Evolutionary conservation across 35 echinoderm and acorn worm genomes (phyloP).

Genomic region (Strongylocentrotus purpuratus): DNA sequence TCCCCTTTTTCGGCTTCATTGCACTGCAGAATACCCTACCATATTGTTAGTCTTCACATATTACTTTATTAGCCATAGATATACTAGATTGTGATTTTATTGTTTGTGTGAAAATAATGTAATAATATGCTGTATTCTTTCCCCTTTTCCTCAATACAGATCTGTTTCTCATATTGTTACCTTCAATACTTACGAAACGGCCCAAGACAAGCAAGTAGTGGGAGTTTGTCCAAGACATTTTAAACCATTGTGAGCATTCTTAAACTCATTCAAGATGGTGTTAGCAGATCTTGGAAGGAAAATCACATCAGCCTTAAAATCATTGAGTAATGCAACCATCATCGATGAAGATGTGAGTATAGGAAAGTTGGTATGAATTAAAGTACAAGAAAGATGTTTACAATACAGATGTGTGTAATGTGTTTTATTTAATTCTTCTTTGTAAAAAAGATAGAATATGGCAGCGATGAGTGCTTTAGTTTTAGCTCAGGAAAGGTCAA

Average conservation of each 20-base stretch:
- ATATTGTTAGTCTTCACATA: too few relatives aligned
- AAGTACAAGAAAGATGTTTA: background rate
- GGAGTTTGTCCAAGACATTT: background rate
- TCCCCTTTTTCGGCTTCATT: too few relatives aligned
- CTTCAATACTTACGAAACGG: background rate
- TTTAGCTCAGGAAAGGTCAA: too few relatives aligned
- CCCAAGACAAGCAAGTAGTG: background rate
- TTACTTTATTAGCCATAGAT: too few relatives aligned
- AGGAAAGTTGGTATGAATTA: background rate
- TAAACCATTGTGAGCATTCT: background rate
- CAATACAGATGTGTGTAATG: too few relatives aligned
- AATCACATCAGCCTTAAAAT: slow-evolving; percentile 93
- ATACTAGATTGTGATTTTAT: too few relatives aligned
- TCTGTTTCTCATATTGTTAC: background rate
- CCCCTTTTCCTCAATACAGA: background rate
- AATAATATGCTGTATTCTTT: too few relatives aligned
- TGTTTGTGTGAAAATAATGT: too few relatives aligned
- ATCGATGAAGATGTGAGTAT: slow-evolving; percentile 99
- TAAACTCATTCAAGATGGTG: slow-evolving; percentile 80
- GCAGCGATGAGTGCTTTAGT: too few relatives aligned
- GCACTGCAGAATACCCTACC: too few relatives aligned
- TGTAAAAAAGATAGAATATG: too few relatives aligned
- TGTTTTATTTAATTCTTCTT: too few relatives aligned
- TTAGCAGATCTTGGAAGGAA: slow-evolving; percentile 98
- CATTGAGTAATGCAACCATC: slow-evolving; percentile 94